Base-by-base conservation (phyloP, 2,888 invertebrate genomes). In the Tinea pellionella region DNA sequence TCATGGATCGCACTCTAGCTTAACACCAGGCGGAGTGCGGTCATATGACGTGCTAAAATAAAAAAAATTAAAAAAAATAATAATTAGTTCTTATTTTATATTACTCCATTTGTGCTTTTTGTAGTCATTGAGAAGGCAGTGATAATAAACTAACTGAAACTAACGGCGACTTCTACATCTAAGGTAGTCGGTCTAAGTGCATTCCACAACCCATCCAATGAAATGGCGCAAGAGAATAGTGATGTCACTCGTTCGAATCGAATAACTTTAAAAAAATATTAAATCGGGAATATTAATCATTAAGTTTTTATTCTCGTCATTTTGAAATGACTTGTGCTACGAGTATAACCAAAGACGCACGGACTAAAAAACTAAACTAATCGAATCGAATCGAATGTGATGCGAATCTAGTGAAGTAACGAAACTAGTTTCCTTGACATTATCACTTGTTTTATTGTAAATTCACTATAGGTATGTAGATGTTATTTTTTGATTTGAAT, bases 361-460 rank as follows among this genome's bases (percentile, higher is more conserved):
- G 24, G 6, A 6, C 6, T 24, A 24, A 2, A 24, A 24, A 24
- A 24, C 6, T 24, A 24, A n/a, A n/a, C n/a, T 24, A 24, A 24
- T 24, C 24, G 6, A 24, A 24, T 24, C 24, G 24, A 2, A 24
- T 24, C 24, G 37, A 37, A 19, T 19, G 24, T 18, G 19, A 55
- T 15, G n/a, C 55, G 24, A 55, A 12, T 12, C 9, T 29, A 55
- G 18, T 29, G 24, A 55, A 29, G 16, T 24, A 55, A 7, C 18
- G 55, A 29, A 19, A 55, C 59, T 42, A 15, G 59, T 59, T 59
- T 42, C 59, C 59, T 59, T 59, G 59, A 59, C 59, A 59, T 59
- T 59, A 59, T 57, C 57, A 47, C 47, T 37, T 37, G 37, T 37
- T 37, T 37, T 37, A 37, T 37, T 37, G 37, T 12, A 37, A 37